Conservation (phyloP, 2,113 vertebrate species). For the Nibea coibor region DNA sequence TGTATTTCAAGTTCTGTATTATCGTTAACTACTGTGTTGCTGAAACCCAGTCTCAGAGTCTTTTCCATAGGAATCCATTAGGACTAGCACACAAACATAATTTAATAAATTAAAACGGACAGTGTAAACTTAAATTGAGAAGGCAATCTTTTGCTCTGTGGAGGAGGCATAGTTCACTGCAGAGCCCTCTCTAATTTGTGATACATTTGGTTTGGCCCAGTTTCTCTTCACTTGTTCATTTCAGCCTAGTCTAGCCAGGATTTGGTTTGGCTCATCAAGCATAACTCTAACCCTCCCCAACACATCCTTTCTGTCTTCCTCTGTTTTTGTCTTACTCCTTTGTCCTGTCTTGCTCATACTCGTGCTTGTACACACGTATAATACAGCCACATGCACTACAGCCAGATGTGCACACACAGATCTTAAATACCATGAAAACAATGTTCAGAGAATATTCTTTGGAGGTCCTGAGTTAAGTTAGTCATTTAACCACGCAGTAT, state of each 20-base stretch:
- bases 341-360: background rate
- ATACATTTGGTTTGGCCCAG: slow-evolving; percentile 66
- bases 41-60: background rate
- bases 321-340: slow-evolving; percentile 11
- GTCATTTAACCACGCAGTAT: slow-evolving; percentile 30
- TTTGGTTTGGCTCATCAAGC: slow-evolving; percentile 68
- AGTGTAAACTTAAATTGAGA: slow-evolving; percentile 33
- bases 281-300: slow-evolving; percentile 37
- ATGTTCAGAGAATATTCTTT: background rate
- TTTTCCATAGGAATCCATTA: slow-evolving; percentile 11
- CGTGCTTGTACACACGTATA: background rate
- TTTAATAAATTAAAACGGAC: slow-evolving; percentile 32
- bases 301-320: slow-evolving; percentile 43
- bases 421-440: background rate
- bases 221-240: slow-evolving; percentile 66
- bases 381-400: slow-evolving; percentile 1
- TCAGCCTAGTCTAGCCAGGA: slow-evolving; percentile 52
- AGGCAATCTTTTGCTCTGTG: slow-evolving; percentile 23
- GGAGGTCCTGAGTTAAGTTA: background rate
- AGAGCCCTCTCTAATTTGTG: slow-evolving; percentile 36
- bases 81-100: background rate
- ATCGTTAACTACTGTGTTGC: background rate
- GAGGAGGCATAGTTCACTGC: slow-evolving; percentile 27
- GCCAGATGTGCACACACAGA: slow-evolving; percentile 1
- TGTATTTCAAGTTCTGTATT: slow-evolving; percentile 13